phyloP scores from a whole-genome alignment of 2,113 vertebrate genomes.

The Clarias macrocephalus region DNA sequence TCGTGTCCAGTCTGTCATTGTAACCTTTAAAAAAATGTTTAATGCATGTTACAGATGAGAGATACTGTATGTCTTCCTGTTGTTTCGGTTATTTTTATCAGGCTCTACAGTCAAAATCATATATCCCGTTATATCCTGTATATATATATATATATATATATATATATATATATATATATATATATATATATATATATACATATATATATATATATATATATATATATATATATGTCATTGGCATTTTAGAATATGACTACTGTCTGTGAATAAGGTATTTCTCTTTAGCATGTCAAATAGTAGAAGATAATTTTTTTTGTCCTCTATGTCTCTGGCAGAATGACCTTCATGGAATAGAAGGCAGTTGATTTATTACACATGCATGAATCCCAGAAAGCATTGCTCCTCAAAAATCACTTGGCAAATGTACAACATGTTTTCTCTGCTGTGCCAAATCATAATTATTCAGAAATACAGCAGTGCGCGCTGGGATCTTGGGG shows the following conservation, averaged over 20 bases:
- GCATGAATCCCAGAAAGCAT: not conserved
- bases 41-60: not conserved
- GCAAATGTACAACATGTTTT: conserved; percentile 5
- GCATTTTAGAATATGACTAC: not conserved
- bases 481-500: conserved; percentile 25
- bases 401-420: conserved; percentile 12
- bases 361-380: conserved; percentile 7
- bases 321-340: not conserved
- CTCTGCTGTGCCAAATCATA: conserved; percentile 30
- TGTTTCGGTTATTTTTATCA: not conserved
- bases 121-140: no score
- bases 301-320: not conserved
- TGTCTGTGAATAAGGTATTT: not conserved
- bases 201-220: no score
- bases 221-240: no score
- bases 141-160: no score
- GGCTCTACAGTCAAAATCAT: not conserved
- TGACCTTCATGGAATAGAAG: conserved; percentile 15
- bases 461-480: conserved; percentile 40
- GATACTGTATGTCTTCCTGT: not conserved
- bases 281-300: conserved; percentile 3
- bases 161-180: no score
- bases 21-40: conserved; percentile 1
- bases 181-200: no score
- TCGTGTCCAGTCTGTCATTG: not conserved